phyloP scores from a whole-genome alignment of 2,888 invertebrate genomes.

The Agonopterix subpropinquella region DNA sequence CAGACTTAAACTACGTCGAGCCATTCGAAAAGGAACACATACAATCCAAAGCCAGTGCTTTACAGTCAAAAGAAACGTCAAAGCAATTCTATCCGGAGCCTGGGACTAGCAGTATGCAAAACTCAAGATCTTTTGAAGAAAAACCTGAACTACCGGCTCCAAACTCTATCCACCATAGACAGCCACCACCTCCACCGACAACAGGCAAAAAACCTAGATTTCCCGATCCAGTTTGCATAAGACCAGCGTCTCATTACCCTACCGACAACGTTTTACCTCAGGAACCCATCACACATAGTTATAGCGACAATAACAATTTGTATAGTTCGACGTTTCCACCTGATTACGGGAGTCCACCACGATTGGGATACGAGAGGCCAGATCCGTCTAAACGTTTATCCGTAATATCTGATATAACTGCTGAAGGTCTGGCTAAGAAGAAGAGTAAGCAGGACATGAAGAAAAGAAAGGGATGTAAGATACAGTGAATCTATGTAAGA shows the following conservation, averaged over 20 bases:
- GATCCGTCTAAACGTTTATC: constrained; percentile 58
- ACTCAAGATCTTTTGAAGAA: constrained; percentile 48
- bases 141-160: constrained; percentile 23
- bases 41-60: constrained; percentile 65
- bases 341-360: constrained; percentile 29
- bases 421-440: constrained; percentile 60
- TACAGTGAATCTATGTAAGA: constrained; percentile 34
- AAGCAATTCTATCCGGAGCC: constrained; percentile 51
- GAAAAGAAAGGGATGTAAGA: constrained; percentile 64
- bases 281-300: constrained; percentile 40
- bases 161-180: constrained; percentile 43
- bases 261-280: constrained; percentile 37
- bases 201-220: constrained; percentile 63
- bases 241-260: constrained; percentile 66
- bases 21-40: constrained; percentile 69
- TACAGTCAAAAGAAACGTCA: constrained; percentile 57
- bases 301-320: constrained; percentile 63
- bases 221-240: constrained; percentile 64
- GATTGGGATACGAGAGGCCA: constrained; percentile 24
- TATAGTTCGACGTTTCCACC: constrained; percentile 55
- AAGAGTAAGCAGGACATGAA: constrained; percentile 58
- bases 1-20: constrained; percentile 66
- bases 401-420: constrained; percentile 65
- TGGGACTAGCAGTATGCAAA: constrained; percentile 33
- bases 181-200: constrained; percentile 59